Conservation (phyloP, 2,113 vertebrate species). For the Canis aureus region DNA sequence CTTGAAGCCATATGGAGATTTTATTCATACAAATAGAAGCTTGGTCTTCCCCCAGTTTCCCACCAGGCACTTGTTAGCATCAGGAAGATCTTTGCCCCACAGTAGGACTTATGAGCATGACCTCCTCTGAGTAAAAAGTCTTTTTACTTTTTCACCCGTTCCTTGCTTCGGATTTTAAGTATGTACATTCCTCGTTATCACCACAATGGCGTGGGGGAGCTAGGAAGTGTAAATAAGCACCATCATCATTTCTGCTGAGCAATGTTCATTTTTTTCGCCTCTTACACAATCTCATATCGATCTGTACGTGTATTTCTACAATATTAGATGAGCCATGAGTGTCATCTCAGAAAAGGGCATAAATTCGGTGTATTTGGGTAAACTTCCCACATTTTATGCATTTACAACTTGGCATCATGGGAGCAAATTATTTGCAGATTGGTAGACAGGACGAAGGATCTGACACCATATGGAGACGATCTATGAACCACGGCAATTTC, state of each 20-base stretch:
- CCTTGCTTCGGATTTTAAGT: not conserved
- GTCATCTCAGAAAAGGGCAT: constrained; percentile 23
- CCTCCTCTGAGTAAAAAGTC: not conserved
- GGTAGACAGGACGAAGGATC: constrained; percentile 66
- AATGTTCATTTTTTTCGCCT: not conserved
- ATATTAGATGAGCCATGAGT: not conserved
- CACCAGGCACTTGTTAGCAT: constrained; percentile 30
- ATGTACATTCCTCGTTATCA: not conserved
- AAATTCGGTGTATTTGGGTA: constrained; percentile 53
- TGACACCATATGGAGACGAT: constrained; percentile 77
- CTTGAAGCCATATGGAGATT: constrained; percentile 79
- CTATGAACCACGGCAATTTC: constrained; percentile 70
- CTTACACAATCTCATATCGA: not conserved
- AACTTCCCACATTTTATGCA: constrained; percentile 63
- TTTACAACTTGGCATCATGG: constrained; percentile 72
- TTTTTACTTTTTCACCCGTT: not conserved
- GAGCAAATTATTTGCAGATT: constrained; percentile 77
- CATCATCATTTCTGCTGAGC: not conserved
- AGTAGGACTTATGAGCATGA: not conserved
- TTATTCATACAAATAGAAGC: constrained; percentile 73
- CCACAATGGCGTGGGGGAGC: not conserved
- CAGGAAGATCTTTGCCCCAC: not conserved
- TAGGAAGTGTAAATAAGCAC: not conserved
- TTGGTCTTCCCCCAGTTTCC: constrained; percentile 67
- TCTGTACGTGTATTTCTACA: not conserved